phyloP scores from a whole-genome alignment of 2,888 invertebrate genomes.

The Acronicta psi region DNA sequence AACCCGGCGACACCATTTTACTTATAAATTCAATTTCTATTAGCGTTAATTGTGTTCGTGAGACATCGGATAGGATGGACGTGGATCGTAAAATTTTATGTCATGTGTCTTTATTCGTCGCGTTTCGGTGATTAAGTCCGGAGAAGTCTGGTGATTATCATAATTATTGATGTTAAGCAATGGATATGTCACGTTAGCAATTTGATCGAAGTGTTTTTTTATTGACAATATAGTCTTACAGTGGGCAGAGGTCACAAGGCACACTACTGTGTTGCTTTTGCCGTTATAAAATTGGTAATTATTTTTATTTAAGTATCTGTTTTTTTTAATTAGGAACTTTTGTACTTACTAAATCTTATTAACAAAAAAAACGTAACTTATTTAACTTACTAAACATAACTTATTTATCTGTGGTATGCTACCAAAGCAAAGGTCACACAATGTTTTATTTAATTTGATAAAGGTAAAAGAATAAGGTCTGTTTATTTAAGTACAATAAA shows the following conservation, averaged over 20 bases:
- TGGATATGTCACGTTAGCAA: not conserved
- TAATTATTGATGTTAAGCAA: constrained; percentile 36
- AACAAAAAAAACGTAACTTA: no score
- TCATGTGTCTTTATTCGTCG: constrained; percentile 47
- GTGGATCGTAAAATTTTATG: constrained; percentile 56
- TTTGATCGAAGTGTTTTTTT: constrained; percentile 4
- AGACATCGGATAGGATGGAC: constrained; percentile 45
- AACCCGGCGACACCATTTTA: constrained; percentile 42
- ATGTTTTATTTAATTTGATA: not conserved
- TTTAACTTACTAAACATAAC: no score
- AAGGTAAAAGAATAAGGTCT: not conserved
- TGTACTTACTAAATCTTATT: no score
- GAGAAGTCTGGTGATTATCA: constrained; percentile 46
- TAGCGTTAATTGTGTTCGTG: constrained; percentile 51
- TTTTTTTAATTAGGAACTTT: no score
- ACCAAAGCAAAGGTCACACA: not conserved
- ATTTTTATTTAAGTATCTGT: no score
- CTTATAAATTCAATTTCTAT: constrained; percentile 55
- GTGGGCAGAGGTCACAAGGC: not conserved
- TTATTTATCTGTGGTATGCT: not conserved
- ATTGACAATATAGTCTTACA: constrained; percentile 8
- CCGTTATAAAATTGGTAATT: no score
- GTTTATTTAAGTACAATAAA: not conserved
- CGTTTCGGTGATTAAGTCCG: constrained; percentile 41
- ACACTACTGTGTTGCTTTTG: not conserved